A percentile compares a stretch with the other conserved stretches of the same genome.
Evolutionary conservation across 2,113 vertebrate genomes (phyloP).

Genomic region (Neofelis nebulosa): DNA sequence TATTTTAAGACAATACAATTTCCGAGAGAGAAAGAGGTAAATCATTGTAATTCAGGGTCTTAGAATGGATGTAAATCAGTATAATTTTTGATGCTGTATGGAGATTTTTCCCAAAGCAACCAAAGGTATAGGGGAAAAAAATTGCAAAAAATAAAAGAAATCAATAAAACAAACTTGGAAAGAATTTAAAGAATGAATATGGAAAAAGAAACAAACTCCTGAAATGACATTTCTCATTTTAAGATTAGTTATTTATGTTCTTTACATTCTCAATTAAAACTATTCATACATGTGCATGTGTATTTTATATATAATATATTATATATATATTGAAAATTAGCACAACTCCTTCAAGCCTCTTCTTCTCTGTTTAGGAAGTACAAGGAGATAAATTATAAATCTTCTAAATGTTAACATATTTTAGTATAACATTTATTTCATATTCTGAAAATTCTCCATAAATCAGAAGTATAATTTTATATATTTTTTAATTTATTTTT

Average conservation of each 20-base stretch:
- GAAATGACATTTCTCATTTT: conserved; percentile 15
- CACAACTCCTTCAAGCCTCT: background rate
- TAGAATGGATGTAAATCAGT: background rate
- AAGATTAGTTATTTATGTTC: conserved; percentile 3
- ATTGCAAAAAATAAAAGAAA: background rate
- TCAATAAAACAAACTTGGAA: background rate
- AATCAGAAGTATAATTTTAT: background rate
- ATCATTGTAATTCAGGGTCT: background rate
- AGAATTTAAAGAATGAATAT: background rate
- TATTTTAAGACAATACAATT: conserved; percentile 24
- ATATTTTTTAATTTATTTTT: no score
- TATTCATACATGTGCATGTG: background rate
- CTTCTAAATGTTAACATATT: background rate
- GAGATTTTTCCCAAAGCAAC: background rate
- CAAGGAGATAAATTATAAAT: background rate
- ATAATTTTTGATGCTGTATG: background rate
- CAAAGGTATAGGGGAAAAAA: background rate
- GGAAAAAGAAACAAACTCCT: background rate
- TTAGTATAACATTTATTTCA: background rate
- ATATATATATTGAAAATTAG: background rate
- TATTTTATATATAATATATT: background rate
- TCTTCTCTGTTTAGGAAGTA: background rate
- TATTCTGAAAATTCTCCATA: background rate
- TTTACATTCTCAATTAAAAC: conserved; percentile 7
- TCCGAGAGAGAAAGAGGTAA: background rate